phyloP scores from a whole-genome alignment of 2,797 vertebrate species.

The Gymnodraco acuticeps region DNA sequence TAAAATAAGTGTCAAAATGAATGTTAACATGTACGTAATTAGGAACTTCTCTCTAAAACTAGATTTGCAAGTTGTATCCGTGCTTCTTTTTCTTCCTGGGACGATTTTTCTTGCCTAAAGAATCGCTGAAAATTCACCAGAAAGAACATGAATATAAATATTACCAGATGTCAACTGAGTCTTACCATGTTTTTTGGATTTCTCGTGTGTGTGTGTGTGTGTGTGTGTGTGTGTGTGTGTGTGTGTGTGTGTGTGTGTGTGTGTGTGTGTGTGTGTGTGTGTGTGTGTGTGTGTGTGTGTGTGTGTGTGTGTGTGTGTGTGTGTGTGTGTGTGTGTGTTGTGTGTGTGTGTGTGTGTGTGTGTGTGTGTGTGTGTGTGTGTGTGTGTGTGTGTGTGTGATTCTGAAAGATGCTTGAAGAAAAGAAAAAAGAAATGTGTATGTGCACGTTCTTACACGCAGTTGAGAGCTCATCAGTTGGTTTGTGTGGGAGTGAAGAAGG shows the following conservation, averaged over 20 bases:
- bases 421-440: slow-evolving; percentile 31
- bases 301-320: slow-evolving; percentile 9
- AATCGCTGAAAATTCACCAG: slow-evolving; percentile 23
- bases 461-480: slow-evolving; percentile 16
- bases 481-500: slow-evolving; percentile 43
- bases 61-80: slow-evolving; percentile 1
- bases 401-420: slow-evolving; percentile 26
- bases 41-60: neutral
- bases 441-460: slow-evolving; percentile 19
- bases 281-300: slow-evolving; percentile 19
- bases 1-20: slow-evolving; percentile 12
- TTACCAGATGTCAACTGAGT: slow-evolving; percentile 53
- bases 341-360: slow-evolving; percentile 19
- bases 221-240: too few species aligned
- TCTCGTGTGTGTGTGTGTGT: too few species aligned
- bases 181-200: slow-evolving; percentile 35
- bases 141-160: slow-evolving; percentile 50
- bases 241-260: slow-evolving; percentile 19
- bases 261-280: neutral
- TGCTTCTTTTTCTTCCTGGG: slow-evolving; percentile 3
- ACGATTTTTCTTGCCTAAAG: slow-evolving; percentile 20
- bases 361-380: neutral
- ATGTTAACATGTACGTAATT: neutral
- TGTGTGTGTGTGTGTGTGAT: slow-evolving; percentile 20
- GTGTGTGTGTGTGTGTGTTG: neutral